These are phyloP conservation scores for Acyrthosiphon pisum DNA, from an alignment of 1,140 invertebrate species.

Conservation along the genomic window DNA sequence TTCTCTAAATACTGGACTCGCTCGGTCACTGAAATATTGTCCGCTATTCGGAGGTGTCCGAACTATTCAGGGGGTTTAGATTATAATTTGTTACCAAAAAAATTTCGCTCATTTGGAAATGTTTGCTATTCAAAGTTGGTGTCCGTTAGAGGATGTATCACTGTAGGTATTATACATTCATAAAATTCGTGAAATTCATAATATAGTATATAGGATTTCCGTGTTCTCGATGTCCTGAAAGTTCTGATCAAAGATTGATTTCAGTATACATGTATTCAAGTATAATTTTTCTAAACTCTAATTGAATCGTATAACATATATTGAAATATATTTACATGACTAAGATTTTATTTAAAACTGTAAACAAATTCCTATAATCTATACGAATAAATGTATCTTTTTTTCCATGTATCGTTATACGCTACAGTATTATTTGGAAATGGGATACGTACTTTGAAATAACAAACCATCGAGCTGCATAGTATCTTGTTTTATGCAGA, in stretches of 20 bases:
- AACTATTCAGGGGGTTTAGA: neutral
- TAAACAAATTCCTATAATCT: neutral
- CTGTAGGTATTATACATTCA: neutral
- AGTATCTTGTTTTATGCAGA: neutral
- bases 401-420: neutral
- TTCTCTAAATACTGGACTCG: neutral
- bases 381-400: neutral
- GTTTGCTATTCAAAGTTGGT: too few relatives aligned
- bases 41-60: too few relatives aligned
- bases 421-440: neutral
- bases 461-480: neutral
- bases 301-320: neutral
- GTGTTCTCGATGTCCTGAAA: neutral
- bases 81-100: neutral
- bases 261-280: neutral
- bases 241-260: neutral
- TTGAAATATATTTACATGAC: neutral
- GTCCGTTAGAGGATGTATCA: neutral
- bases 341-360: neutral
- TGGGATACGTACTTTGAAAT: neutral
- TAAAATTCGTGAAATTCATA: neutral
- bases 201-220: neutral
- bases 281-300: neutral
- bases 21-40: neutral
- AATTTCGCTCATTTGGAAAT: neutral